A percentile compares a stretch with the other conserved stretches of the same genome.
Conservation (phyloP, 2,797 vertebrate genomes). For the Podarcis siculus region DNA sequence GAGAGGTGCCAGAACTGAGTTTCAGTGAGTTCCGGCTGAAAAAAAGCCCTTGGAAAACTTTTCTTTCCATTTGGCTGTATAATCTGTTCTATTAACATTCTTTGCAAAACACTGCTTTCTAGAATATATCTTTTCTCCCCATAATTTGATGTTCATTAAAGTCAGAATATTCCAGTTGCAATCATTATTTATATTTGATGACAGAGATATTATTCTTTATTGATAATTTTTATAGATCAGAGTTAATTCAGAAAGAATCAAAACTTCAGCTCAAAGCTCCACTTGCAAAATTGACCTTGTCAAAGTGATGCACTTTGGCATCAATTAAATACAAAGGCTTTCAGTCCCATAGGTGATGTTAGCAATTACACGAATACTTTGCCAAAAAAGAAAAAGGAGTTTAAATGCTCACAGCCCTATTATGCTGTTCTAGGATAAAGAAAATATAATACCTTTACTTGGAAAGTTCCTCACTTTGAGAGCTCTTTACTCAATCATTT, state of each 20-base stretch:
- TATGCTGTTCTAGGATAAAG: slow-evolving; percentile 66
- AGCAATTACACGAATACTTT: slow-evolving; percentile 78
- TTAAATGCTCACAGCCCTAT: slow-evolving; percentile 70
- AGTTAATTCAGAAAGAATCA: slow-evolving; percentile 74
- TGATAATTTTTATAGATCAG: slow-evolving; percentile 74
- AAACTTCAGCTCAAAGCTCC: slow-evolving; percentile 61
- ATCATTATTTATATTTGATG: slow-evolving; percentile 73
- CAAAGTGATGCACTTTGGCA: slow-evolving; percentile 72
- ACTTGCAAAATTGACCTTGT: slow-evolving; percentile 78
- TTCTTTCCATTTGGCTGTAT: slow-evolving; percentile 14
- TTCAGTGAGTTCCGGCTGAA: too few species aligned
- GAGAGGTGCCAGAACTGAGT: too few species aligned
- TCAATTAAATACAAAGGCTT: slow-evolving; percentile 78
- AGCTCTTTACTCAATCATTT: slow-evolving; percentile 78
- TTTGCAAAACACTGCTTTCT: slow-evolving; percentile 21
- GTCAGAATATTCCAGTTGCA: slow-evolving; percentile 67
- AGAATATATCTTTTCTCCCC: slow-evolving; percentile 53
- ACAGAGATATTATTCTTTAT: slow-evolving; percentile 71
- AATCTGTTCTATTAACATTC: slow-evolving; percentile 3
- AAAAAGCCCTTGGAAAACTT: slow-evolving; percentile 15
- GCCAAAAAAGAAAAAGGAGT: slow-evolving; percentile 67
- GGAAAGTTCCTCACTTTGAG: slow-evolving; percentile 74
- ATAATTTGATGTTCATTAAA: slow-evolving; percentile 72
- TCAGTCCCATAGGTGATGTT: slow-evolving; percentile 76
- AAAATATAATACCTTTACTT: slow-evolving; percentile 67